Base-by-base conservation (phyloP, 2,888 invertebrate genomes). In the Stegophylla sp. region DNA sequence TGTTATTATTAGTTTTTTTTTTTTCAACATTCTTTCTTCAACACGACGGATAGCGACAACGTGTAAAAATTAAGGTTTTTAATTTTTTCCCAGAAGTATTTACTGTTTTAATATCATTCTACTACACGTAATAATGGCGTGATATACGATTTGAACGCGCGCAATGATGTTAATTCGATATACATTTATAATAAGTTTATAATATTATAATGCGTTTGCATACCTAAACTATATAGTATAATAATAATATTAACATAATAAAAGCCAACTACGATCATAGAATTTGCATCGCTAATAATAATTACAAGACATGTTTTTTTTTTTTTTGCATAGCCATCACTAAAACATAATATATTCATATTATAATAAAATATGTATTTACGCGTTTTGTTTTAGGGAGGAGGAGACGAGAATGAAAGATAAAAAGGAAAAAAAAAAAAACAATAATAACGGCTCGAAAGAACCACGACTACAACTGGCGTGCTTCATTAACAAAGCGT, bases 401-500 rank as follows among this genome's bases (percentile, higher is more conserved):
- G 15, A 61, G 45, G n/a, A 73, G 61, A 61, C 45, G 45, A 45
- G 61, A 13, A 61, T 61, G 45, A 61, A 45, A 73, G n/a, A 61
- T 61, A 66, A 23, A 45, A 73, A 61, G 26, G 23, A 28, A 45
- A 20, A 41, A 17, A 17, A 56, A 63, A 48, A 23, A 17, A 63
- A 74, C 15, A 63, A 75, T 51, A 51, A 63, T 34, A 63, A 63
- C 23, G 74, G 34, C 34, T 63, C 34, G 20, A 63, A 63, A 75
- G 56, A 48, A 63, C 48, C 63, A 63, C 26, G 23, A 61, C 23
- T 48, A 45, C 34, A 45, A 45, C 45, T 45, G 63, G 20, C 69
- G 69, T 69, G 69, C 48, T 77, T 72, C 34, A 77, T 48, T 59
- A 66, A 67, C 53, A 59, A 69, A 69, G 69, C 69, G 59, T 69